These are phyloP conservation scores for Erethizon dorsatum DNA, from an alignment of 2,797 vertebrate species.

Conservation along the genomic window DNA sequence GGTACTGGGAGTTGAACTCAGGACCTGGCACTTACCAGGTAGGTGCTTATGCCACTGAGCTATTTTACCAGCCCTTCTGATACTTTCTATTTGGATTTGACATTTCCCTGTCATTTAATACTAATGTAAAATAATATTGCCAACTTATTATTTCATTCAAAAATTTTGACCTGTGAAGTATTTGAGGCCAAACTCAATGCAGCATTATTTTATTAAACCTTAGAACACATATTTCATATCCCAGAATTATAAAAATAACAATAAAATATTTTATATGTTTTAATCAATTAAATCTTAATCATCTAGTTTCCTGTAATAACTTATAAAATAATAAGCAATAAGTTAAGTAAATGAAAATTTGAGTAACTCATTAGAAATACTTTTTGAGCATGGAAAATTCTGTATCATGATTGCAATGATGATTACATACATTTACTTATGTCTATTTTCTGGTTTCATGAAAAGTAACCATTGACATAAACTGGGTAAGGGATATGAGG, in stretches of 20 bases:
- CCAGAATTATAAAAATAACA: background rate
- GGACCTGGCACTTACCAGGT: too few species aligned
- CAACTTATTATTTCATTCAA: conserved; percentile 4
- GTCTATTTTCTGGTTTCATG: background rate
- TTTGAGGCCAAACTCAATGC: background rate
- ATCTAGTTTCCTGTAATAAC: background rate
- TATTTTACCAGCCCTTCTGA: too few species aligned
- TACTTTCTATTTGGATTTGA: background rate
- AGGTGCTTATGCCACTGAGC: too few species aligned
- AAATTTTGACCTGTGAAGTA: background rate
- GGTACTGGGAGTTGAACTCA: too few species aligned
- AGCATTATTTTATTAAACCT: background rate
- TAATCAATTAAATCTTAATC: background rate
- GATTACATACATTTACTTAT: background rate
- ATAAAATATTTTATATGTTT: background rate
- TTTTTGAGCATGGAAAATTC: background rate
- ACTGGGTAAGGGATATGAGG: background rate
- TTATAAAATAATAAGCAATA: background rate
- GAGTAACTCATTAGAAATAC: background rate
- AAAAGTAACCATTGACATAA: background rate
- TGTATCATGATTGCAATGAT: background rate
- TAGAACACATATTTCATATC: background rate
- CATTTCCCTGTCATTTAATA: background rate
- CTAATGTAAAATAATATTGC: background rate
- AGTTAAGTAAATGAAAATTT: background rate